Percentiles rank a stretch among this genome's conserved stretches.
Conservation (phyloP, 2,797 vertebrate genomes). For the Anas bahamensis region DNA sequence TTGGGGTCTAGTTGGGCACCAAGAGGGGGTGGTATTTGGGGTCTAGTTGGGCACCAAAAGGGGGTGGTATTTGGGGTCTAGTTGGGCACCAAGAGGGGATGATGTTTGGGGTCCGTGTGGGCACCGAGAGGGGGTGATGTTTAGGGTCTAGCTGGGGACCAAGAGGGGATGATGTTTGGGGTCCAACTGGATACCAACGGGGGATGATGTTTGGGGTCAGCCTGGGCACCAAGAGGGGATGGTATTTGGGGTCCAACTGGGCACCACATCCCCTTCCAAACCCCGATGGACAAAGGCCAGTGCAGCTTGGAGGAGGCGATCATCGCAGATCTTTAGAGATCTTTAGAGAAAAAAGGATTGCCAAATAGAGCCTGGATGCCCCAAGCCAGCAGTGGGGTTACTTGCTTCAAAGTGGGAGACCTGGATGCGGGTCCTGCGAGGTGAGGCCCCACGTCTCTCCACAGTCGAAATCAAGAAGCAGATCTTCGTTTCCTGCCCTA, state of each 20-base stretch:
- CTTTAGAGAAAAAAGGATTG: not conserved
- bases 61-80: no score
- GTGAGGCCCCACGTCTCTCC: not conserved
- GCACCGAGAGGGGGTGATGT: no score
- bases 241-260: no score
- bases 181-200: not conserved
- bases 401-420: not conserved
- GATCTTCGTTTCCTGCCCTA: no score
- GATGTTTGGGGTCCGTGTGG: no score
- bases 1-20: fast-evolving
- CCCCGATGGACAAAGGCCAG: not conserved
- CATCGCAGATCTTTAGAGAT: no score
- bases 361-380: not conserved
- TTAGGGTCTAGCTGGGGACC: not conserved
- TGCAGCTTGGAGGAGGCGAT: not conserved
- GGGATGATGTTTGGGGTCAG: not conserved
- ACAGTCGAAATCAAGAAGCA: not conserved
- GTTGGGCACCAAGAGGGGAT: no score
- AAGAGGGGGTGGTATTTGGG: no score
- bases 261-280: fast-evolving
- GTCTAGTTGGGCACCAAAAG: no score
- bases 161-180: no score
- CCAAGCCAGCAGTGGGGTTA: not conserved
- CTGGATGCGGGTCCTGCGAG: not conserved
- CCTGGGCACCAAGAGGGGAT: not conserved